Base-by-base conservation (phyloP, 2,797 vertebrate genomes). In the Pipistrellus pipistrellus region DNA sequence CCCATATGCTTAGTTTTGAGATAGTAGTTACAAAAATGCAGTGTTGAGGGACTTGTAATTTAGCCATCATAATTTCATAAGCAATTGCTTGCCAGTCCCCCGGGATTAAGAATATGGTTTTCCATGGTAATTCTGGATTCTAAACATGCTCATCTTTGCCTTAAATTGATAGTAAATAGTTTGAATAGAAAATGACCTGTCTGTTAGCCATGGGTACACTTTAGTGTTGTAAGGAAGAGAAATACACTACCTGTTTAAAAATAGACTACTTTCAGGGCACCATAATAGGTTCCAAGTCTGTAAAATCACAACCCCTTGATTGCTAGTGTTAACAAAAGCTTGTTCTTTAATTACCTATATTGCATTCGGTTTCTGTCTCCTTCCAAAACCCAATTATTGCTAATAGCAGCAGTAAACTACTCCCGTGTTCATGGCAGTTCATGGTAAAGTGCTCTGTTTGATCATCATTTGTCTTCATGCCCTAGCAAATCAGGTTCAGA, bases 151-250 rank as follows among this genome's bases (percentile, higher is more conserved):
- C 98, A 97, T 98, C 96, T 97, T 97, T 98, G 98, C 98, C 98
- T 98, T 98, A 99, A 99, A 99, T 98, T 98, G 98, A 97, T 97
- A 97, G 93, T 98, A 98, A 98, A 98, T 98, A 98, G 97, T 98
- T 98, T 98, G 98, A 99, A 98, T 98, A 98, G 98, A 98, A 99
- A 99, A 97, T 85, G 76, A 98, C 97, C 97, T 99, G 98, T 98
- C 98, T 96, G 90, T 96, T 98, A 97, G 97, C 97, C 98, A 98
- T 96, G 92, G 66, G 96, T 95, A 95, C 82, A 64, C 53, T 95
- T 97, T 27, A 96, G 51, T 96, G 81, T 84, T 91, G 81, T 69
- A 96, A 95, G 98, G 98, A 98, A 98, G 97, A 98, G 97, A 96
- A 97, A 98, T 98, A 97, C 97, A 98, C 97, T 96, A 97, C 95